phyloP scores from a whole-genome alignment of 2,888 invertebrate genomes.

The Epistrophella euchroma region DNA sequence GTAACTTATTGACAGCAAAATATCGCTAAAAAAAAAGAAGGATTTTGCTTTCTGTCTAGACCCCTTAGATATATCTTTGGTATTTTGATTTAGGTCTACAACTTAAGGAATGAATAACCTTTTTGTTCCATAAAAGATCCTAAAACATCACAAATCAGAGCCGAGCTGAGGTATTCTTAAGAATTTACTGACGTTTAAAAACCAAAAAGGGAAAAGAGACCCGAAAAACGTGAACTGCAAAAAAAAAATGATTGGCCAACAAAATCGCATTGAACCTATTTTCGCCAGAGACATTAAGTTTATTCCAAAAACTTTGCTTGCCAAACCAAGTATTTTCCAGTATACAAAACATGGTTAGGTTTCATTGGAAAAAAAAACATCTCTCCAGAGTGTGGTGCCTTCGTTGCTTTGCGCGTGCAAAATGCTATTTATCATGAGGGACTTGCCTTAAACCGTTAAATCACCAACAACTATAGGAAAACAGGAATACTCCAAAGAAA shows the following conservation, averaged over 20 bases:
- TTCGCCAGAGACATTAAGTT: slow-evolving; percentile 49
- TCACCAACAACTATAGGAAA: slow-evolving; percentile 46
- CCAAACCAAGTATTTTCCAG: not conserved
- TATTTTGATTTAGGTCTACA: slow-evolving; percentile 14
- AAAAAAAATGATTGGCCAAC: not conserved
- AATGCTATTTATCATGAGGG: slow-evolving; percentile 62
- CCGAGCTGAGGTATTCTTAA: not conserved
- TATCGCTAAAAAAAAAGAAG: not conserved
- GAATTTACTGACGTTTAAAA: slow-evolving; percentile 1
- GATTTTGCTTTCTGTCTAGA: slow-evolving; percentile 7
- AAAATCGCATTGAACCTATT: slow-evolving; percentile 27
- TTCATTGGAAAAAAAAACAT: not conserved
- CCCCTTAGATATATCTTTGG: not conserved
- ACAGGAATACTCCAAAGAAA: slow-evolving; percentile 46
- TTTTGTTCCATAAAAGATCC: not conserved
- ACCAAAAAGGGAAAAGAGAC: slow-evolving; percentile 17
- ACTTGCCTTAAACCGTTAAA: slow-evolving; percentile 45
- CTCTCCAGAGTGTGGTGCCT: not conserved
- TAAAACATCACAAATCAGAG: slow-evolving; percentile 26
- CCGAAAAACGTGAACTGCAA: not conserved
- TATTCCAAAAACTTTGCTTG: slow-evolving; percentile 47
- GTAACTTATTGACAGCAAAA: slow-evolving; percentile 3
- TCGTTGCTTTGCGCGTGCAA: slow-evolving; percentile 38
- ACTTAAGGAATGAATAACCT: not conserved
- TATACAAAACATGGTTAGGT: not conserved